Percentiles rank a stretch among this genome's conserved stretches.
phyloP scores from a whole-genome alignment of 1,140 invertebrate species.

The Macrocentrus cingulum region DNA sequence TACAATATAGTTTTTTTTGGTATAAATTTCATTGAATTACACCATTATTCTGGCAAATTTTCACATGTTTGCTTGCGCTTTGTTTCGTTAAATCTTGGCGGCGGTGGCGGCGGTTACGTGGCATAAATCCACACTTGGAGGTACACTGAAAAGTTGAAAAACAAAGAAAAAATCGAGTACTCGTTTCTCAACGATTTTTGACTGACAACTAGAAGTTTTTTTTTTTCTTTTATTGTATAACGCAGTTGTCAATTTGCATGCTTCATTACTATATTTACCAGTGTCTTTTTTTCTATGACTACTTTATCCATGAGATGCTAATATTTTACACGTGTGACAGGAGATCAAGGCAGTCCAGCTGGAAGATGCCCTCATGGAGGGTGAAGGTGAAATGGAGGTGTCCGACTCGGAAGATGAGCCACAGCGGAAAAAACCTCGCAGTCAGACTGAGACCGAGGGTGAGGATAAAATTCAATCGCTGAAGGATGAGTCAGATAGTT shows the following conservation, averaged over 20 bases:
- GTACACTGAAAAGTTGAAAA: too few species aligned
- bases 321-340: constrained; percentile 51
- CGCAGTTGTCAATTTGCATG: too few species aligned
- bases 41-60: not conserved
- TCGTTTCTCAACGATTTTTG: too few species aligned
- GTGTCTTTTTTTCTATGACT: not conserved
- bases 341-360: constrained; percentile 77
- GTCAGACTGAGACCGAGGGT: constrained; percentile 43
- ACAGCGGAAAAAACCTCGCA: constrained; percentile 56
- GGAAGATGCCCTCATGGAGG: constrained; percentile 70
- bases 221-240: too few species aligned
- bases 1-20: not conserved
- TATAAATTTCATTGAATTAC: not conserved
- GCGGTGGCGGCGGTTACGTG: too few species aligned
- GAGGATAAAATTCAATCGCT: constrained; percentile 48
- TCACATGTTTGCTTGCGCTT: too few species aligned
- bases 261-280: too few species aligned
- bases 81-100: too few species aligned
- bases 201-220: too few species aligned
- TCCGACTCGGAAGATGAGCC: constrained; percentile 72
- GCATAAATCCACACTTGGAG: too few species aligned
- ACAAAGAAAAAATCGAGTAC: too few species aligned
- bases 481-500: constrained; percentile 86
- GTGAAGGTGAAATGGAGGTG: constrained; percentile 81
- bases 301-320: not conserved